These are phyloP conservation scores for Allophyes oxyacanthae DNA, from an alignment of 2,888 invertebrate species.

Conservation along the genomic window DNA sequence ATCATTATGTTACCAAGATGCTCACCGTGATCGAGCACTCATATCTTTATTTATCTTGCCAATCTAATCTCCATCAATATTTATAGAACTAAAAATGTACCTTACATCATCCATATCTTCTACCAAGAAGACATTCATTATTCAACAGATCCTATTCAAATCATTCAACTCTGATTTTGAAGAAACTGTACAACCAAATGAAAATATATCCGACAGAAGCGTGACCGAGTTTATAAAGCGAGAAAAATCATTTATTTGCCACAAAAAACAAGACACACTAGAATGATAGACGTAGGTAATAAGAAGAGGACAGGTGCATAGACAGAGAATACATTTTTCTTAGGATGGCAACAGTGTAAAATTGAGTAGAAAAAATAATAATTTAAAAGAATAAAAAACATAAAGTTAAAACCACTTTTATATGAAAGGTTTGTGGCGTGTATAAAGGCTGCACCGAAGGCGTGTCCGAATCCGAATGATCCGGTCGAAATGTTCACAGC, in stretches of 20 bases:
- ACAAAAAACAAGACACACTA: too few relatives aligned
- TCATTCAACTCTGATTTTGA: background rate
- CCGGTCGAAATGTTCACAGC: slow-evolving; percentile 28
- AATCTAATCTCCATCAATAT: slow-evolving; percentile 27
- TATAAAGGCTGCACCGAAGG: slow-evolving; percentile 14
- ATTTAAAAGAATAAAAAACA: too few relatives aligned
- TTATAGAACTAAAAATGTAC: background rate
- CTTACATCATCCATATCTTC: slow-evolving; percentile 7
- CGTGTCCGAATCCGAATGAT: slow-evolving; percentile 22
- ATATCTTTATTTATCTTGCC: slow-evolving; percentile 2
- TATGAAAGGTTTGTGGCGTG: slow-evolving; percentile 2
- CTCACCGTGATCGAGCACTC: background rate
- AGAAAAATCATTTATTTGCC: too few relatives aligned
- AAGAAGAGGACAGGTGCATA: too few relatives aligned
- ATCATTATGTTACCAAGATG: background rate
- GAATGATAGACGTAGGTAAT: too few relatives aligned
- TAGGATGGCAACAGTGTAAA: too few relatives aligned
- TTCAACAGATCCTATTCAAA: slow-evolving; percentile 1
- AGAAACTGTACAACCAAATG: slow-evolving; percentile 10
- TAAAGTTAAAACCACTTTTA: background rate
- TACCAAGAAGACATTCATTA: background rate
- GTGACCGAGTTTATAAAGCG: slow-evolving; percentile 12
- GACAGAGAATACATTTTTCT: too few relatives aligned
- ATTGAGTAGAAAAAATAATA: too few relatives aligned
- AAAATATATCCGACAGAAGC: slow-evolving; percentile 6